A percentile compares a stretch with the other conserved stretches of the same genome.
These are phyloP conservation scores for Cyrtodaria siliqua DNA, from an alignment of 2,888 invertebrate species.

Conservation along the genomic window DNA sequence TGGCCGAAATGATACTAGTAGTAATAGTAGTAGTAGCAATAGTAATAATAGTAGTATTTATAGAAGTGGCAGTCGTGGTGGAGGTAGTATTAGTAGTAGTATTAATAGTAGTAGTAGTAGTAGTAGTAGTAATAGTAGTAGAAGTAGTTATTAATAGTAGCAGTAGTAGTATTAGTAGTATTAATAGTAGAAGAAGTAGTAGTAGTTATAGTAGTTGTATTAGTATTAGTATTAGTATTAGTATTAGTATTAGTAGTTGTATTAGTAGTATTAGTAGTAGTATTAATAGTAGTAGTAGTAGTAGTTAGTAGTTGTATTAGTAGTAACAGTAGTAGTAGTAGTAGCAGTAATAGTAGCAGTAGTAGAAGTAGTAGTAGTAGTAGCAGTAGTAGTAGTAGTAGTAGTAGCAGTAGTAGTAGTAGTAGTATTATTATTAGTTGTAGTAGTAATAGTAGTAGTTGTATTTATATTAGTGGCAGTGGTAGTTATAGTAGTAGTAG, in stretches of 20 bases:
- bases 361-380: conserved; percentile 17
- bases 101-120: conserved; percentile 25
- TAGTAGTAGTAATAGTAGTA: conserved; percentile 20
- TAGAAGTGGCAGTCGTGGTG: conserved; percentile 7
- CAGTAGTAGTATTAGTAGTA: conserved; percentile 19
- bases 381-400: conserved; percentile 19
- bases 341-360: conserved; percentile 23
- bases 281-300: conserved; percentile 12
- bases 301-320: conserved; percentile 16
- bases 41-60: background rate
- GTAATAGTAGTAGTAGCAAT: conserved; percentile 24
- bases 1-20: background rate
- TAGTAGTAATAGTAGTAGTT: too few species aligned
- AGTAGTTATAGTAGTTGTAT: conserved; percentile 23
- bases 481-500: background rate
- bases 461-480: too few species aligned
- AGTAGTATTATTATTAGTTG: too few species aligned
- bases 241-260: conserved; percentile 6
- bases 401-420: background rate
- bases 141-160: conserved; percentile 25
- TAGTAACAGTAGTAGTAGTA: conserved; percentile 16
- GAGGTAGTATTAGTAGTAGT: conserved; percentile 9
- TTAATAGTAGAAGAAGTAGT: conserved; percentile 26
- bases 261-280: conserved; percentile 8
- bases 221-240: conserved; percentile 21